Percentiles rank a stretch among this genome's conserved stretches.
Evolutionary conservation across 2,113 vertebrate genomes (phyloP).

Genomic region (Physeter macrocephalus): DNA sequence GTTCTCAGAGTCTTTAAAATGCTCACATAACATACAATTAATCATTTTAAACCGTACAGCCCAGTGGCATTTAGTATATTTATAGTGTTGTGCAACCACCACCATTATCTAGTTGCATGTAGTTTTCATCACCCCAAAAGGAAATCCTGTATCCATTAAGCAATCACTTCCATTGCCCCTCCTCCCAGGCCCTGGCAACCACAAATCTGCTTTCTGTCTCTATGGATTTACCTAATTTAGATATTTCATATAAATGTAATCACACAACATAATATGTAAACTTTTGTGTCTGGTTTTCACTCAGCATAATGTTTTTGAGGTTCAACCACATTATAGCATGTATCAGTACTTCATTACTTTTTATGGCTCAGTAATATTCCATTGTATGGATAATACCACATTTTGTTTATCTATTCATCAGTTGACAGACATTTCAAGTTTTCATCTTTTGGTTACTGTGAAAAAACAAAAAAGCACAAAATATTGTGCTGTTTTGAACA

Average conservation of each 20-base stretch:
- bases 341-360: not conserved
- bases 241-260: not conserved
- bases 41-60: not conserved
- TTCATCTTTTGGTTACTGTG: not conserved
- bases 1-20: not conserved
- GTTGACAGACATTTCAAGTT: not conserved
- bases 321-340: not conserved
- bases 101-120: not conserved
- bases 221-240: not conserved
- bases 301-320: not conserved
- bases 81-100: not conserved
- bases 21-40: not conserved
- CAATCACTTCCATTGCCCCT: not conserved
- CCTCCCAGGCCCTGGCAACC: not conserved
- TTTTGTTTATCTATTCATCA: not conserved
- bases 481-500: not conserved
- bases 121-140: not conserved
- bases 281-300: not conserved
- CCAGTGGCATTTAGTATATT: not conserved
- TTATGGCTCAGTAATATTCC: not conserved
- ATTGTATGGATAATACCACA: rapidly evolving
- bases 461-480: not conserved
- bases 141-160: not conserved
- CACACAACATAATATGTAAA: not conserved
- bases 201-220: not conserved